Conservation (phyloP, 2,113 vertebrate genomes). For the Alligator mississippiensis region DNA sequence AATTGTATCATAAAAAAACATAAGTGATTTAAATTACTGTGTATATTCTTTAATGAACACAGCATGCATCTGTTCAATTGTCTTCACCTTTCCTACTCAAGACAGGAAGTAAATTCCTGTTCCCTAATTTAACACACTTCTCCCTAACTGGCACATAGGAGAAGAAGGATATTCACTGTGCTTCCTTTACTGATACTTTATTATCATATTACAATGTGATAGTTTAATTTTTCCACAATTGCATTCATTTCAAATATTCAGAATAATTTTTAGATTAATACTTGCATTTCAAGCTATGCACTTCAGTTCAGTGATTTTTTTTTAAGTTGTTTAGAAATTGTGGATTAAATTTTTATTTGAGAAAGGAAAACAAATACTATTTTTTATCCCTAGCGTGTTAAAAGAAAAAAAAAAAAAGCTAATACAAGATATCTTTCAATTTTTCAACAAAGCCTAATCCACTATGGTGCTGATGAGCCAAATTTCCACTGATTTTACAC, state of each 20-base stretch:
- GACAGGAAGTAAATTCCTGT: conserved; percentile 26
- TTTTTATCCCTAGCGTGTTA: not conserved
- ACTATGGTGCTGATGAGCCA: no score
- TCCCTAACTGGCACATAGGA: not conserved
- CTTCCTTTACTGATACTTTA: not conserved
- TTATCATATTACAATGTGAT: not conserved
- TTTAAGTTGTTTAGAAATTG: not conserved
- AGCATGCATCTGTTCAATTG: conserved; percentile 49
- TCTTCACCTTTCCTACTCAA: conserved; percentile 20
- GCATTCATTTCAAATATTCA: not conserved
- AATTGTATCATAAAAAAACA: conserved; percentile 45
- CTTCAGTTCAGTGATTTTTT: not conserved
- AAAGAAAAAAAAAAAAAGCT: not conserved
- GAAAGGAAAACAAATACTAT: not conserved
- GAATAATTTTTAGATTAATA: not conserved
- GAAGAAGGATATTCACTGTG: not conserved
- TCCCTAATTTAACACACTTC: not conserved
- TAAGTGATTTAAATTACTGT: conserved; percentile 71
- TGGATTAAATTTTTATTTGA: not conserved
- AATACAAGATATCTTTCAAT: not conserved
- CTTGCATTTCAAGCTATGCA: not conserved
- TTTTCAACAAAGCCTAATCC: no score
- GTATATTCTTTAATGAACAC: conserved; percentile 55
- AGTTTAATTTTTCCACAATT: not conserved
- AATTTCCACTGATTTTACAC: no score